phyloP scores from a whole-genome alignment of 2,888 invertebrate species.

The Incurvaria masculella region DNA sequence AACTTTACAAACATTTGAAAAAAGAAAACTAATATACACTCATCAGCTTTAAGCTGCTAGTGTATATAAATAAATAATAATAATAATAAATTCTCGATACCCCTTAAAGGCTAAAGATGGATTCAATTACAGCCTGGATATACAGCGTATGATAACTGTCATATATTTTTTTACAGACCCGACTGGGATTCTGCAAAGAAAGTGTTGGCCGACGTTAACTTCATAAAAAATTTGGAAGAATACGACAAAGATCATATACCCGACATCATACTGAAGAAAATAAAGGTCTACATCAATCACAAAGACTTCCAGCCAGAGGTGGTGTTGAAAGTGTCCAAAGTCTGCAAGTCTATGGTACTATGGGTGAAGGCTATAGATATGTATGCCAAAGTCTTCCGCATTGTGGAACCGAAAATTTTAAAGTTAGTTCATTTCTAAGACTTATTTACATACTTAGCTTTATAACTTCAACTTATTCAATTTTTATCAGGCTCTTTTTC shows the following conservation, averaged over 20 bases:
- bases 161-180: slow-evolving; percentile 65
- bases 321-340: slow-evolving; percentile 83
- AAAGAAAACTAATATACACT: too few relatives aligned
- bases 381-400: slow-evolving; percentile 81
- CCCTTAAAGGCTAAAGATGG: too few relatives aligned
- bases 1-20: too few relatives aligned
- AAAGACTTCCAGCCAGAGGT: slow-evolving; percentile 82
- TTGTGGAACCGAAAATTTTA: slow-evolving; percentile 85
- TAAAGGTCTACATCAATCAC: slow-evolving; percentile 79
- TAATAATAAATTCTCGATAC: too few relatives aligned
- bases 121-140: too few relatives aligned
- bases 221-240: slow-evolving; percentile 75
- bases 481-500: too few relatives aligned
- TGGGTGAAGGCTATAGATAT: slow-evolving; percentile 92
- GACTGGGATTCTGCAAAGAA: slow-evolving; percentile 85
- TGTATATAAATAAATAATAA: too few relatives aligned
- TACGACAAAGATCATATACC: slow-evolving; percentile 87
- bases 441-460: too few relatives aligned
- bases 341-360: slow-evolving; percentile 86
- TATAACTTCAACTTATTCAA: too few relatives aligned
- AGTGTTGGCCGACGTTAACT: slow-evolving; percentile 78
- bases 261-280: slow-evolving; percentile 70
- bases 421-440: slow-evolving; percentile 59
- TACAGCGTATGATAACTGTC: too few relatives aligned
- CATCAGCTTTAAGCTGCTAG: too few relatives aligned